phyloP scores from a whole-genome alignment of 2,113 vertebrate genomes.

The Poeciliopsis prolifica region DNA sequence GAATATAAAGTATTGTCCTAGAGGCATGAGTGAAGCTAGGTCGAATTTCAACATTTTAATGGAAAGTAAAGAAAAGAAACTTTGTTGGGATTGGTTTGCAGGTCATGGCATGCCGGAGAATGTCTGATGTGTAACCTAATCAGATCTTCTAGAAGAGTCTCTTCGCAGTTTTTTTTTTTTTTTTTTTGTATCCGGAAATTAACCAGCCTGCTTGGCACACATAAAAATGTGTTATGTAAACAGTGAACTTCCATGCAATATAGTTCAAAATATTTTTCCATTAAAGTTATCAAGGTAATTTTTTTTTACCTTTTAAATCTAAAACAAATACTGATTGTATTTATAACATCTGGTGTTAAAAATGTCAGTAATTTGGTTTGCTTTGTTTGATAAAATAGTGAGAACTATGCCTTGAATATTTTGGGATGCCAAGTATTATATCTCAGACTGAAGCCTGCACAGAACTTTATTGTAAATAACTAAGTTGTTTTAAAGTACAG shows the following conservation, averaged over 20 bases:
- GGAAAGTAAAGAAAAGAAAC: neutral
- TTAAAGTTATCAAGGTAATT: neutral
- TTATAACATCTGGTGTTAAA: no score
- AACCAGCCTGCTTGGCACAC: neutral
- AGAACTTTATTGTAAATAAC: neutral
- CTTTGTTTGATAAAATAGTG: neutral
- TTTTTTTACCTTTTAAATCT: no score
- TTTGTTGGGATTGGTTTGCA: slow-evolving; percentile 15
- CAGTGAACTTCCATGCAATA: neutral
- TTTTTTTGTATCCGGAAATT: neutral
- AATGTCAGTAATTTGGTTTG: neutral
- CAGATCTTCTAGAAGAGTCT: slow-evolving; percentile 1
- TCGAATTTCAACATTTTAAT: neutral
- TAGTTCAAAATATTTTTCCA: neutral
- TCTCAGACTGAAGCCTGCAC: neutral
- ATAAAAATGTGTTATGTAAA: neutral
- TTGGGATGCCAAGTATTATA: neutral
- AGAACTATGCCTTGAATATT: neutral
- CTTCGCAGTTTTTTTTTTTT: neutral
- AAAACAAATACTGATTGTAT: no score
- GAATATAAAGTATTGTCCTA: slow-evolving; percentile 7
- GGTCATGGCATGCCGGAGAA: neutral
- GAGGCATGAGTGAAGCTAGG: neutral
- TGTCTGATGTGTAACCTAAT: slow-evolving; percentile 23
- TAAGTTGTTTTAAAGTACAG: no score